Conservation (phyloP, 2,888 invertebrate species). For the Agrotis puta region DNA sequence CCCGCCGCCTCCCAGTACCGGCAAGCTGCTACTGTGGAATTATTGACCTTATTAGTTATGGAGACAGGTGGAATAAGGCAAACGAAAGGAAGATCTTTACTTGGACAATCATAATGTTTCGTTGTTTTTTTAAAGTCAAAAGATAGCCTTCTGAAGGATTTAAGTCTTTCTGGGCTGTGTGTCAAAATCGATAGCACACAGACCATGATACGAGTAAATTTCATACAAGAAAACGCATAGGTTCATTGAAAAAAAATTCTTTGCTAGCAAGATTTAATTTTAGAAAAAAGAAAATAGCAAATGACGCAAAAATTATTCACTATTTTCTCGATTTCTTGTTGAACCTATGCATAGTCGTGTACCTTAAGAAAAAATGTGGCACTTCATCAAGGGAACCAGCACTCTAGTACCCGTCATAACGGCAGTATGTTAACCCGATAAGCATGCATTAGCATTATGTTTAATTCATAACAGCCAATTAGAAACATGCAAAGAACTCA, state of each 20-base stretch:
- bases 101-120: neutral
- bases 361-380: constrained; percentile 23
- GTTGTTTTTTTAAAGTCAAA: neutral
- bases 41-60: constrained; percentile 32
- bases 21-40: constrained; percentile 91
- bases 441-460: constrained; percentile 47
- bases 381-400: constrained; percentile 27
- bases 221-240: neutral
- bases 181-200: neutral
- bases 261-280: too few species aligned
- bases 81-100: neutral
- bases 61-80: neutral
- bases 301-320: constrained; percentile 9
- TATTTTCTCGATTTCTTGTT: neutral
- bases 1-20: constrained; percentile 94
- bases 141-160: too few species aligned
- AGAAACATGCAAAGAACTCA: constrained; percentile 55
- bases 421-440: constrained; percentile 39
- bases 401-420: constrained; percentile 38
- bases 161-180: too few species aligned
- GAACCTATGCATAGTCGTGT: constrained; percentile 7
- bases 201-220: neutral
- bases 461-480: constrained; percentile 62
- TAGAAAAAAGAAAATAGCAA: neutral
- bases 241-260: neutral